These are phyloP conservation scores for Cephonodes hylas DNA, from an alignment of 2,888 invertebrate genomes.

Conservation along the genomic window DNA sequence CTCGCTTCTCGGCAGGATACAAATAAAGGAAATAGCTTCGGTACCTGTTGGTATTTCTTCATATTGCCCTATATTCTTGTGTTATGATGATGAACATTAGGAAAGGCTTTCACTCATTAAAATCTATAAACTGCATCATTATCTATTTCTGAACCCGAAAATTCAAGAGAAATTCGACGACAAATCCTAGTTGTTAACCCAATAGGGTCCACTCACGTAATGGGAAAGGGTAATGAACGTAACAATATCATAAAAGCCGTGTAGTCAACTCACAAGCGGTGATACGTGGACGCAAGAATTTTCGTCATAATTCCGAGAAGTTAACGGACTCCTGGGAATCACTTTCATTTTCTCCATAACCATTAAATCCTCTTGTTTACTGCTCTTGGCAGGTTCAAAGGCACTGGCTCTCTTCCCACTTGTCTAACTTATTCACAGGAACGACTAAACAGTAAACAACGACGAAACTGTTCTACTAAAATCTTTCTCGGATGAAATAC, in stretches of 20 bases:
- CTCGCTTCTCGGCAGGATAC: constrained; percentile 6
- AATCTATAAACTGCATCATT: not conserved
- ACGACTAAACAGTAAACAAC: constrained; percentile 58
- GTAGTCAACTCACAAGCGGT: constrained; percentile 39
- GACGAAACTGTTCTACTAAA: constrained; percentile 37
- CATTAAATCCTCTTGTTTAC: constrained; percentile 70
- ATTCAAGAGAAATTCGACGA: not conserved
- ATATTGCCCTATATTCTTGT: constrained; percentile 4
- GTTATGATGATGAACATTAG: not conserved
- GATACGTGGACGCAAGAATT: constrained; percentile 49
- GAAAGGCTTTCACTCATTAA: not conserved
- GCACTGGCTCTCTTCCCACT: constrained; percentile 40
- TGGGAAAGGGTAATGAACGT: constrained; percentile 45
- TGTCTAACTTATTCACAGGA: constrained; percentile 63
- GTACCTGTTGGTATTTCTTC: constrained; percentile 6
- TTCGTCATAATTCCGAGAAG: constrained; percentile 57
- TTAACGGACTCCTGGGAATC: constrained; percentile 61
- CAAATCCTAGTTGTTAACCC: constrained; percentile 25
- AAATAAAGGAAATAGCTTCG: constrained; percentile 14
- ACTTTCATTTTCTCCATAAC: constrained; percentile 73
- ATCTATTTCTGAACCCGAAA: not conserved
- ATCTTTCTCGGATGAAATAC: constrained; percentile 42
- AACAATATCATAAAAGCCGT: constrained; percentile 47
- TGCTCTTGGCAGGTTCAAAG: constrained; percentile 44
- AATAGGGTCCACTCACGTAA: constrained; percentile 38